Evolutionary conservation across 1,140 invertebrate species (phyloP), one percentile per base, ranked within the genome.

Genomic region (Bactericera cockerelli): DNA sequence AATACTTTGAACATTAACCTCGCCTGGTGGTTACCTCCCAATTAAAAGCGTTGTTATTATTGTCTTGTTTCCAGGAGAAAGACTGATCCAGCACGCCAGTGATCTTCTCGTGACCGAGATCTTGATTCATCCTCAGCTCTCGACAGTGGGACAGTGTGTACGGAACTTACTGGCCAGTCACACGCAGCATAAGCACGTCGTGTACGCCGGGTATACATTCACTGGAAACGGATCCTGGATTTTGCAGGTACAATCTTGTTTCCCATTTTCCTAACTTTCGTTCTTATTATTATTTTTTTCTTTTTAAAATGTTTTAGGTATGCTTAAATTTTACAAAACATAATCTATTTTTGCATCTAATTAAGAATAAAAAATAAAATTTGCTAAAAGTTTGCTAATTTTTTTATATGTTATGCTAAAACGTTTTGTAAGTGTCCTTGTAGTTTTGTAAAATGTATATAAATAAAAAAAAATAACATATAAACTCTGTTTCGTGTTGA

Each of bases 181-280:
- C 71, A 93, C 91, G 33, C 81, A 87, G 67, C 89, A 95, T 74
- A 81, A 92, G 65, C 92, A 95, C 74, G 86, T 98, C 67, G 88
- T 98, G 70, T 92, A 95, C 72, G 87, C 91, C 66, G 94, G 94
- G 59, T 96, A 96, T 70, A 91, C 89, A 57, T 93, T 93, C 72
- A 80, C 83, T 61, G 88, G 86, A 59, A 91, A 87, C 73, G 91
- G 91, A 73, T 93, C 87, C 63, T 97, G 93, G 93, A 87, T 95
- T 68, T 79, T 98, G 70, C 92, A 96, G 81, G 89, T 92, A 71
- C n/a, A n/a, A n/a, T n/a, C n/a, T n/a, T n/a, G n/a, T 11, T 11
- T 11, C 11, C 54, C 13, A 55, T 22, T 11, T n/a, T 55, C 25
- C 11, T 13, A 21, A 13, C 25, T 55, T 13, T 16, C 54, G 13